Conservation (phyloP, 2,797 vertebrate genomes). For the Bradypus variegatus region DNA sequence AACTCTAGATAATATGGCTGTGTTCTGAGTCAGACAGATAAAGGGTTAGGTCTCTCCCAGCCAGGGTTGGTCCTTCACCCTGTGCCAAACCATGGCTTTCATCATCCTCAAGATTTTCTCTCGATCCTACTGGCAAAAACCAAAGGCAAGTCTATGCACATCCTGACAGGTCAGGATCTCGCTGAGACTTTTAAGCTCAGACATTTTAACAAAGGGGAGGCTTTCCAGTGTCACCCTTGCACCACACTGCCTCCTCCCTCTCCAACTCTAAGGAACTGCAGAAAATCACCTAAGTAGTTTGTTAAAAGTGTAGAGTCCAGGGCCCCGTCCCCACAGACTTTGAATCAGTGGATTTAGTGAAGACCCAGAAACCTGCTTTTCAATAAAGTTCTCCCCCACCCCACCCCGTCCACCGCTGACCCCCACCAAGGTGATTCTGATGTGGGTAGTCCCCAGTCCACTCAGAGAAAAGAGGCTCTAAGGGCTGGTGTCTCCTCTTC, state of each 20-base stretch:
- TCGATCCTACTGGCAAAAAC: not conserved
- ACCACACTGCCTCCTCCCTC: not conserved
- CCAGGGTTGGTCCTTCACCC: not conserved
- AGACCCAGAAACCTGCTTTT: not conserved
- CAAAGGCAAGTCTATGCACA: not conserved
- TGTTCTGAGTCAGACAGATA: not conserved
- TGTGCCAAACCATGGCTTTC: not conserved
- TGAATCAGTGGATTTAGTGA: not conserved
- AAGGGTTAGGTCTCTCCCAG: not conserved
- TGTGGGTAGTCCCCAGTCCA: not conserved
- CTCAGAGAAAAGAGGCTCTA: not conserved
- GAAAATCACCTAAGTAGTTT: not conserved
- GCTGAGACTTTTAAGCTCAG: not conserved
- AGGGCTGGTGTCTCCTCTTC: not conserved
- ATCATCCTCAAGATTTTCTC: not conserved
- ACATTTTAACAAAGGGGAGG: not conserved
- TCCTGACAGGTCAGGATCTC: not conserved
- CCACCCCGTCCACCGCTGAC: not conserved
- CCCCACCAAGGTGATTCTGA: not conserved
- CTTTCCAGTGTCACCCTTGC: not conserved
- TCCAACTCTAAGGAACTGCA: not conserved
- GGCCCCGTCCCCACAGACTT: not conserved
- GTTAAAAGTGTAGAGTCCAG: not conserved
- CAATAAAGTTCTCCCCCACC: not conserved
- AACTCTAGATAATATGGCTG: accelerated